phyloP scores from a whole-genome alignment of 2,113 vertebrate genomes.

The Rallus limicola region DNA sequence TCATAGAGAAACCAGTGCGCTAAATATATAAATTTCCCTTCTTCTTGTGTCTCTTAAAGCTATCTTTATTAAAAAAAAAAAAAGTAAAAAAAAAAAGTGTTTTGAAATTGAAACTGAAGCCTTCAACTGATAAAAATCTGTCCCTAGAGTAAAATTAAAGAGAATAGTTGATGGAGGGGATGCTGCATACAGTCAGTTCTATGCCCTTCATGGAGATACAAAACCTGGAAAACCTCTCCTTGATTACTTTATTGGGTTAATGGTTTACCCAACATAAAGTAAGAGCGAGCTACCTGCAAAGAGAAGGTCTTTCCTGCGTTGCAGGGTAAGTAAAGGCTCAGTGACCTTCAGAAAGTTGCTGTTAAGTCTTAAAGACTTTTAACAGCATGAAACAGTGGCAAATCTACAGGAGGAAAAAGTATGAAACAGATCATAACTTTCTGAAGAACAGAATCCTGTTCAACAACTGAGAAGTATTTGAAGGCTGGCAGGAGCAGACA shows the following conservation, averaged over 20 bases:
- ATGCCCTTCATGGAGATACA: neutral
- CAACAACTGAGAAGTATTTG: neutral
- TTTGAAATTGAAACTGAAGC: neutral
- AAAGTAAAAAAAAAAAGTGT: too few relatives aligned
- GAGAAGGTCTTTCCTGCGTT: neutral
- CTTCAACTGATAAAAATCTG: neutral
- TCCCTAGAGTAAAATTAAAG: neutral
- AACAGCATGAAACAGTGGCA: neutral
- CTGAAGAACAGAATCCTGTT: neutral
- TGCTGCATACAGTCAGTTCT: neutral
- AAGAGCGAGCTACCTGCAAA: neutral
- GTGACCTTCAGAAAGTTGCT: neutral
- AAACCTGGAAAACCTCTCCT: neutral
- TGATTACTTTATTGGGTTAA: neutral
- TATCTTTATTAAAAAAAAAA: neutral
- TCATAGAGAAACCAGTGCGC: neutral
- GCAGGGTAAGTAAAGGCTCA: neutral
- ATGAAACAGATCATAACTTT: neutral
- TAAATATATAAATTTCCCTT: neutral
- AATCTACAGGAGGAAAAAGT: neutral
- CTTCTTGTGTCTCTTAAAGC: neutral
- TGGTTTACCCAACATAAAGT: neutral
- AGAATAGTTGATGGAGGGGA: neutral
- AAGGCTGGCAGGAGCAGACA: neutral
- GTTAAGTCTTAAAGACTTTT: neutral